Conservation (phyloP, 2,797 vertebrate genomes). For the Neosilurus hyrtlii region DNA sequence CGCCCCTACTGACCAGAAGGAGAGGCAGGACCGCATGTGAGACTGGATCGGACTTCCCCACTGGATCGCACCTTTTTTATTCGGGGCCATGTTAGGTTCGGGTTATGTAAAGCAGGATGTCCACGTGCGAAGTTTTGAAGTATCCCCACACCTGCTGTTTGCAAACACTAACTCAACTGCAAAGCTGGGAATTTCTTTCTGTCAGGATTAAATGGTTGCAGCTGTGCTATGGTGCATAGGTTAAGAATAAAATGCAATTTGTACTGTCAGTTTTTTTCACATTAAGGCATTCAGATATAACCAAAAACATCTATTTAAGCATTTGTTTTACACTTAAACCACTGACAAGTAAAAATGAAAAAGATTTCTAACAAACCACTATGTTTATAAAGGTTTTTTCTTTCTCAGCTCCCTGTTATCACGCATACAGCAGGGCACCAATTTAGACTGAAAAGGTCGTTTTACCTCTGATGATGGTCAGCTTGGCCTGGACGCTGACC, state of each 20-base stretch:
- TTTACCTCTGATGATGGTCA: slow-evolving; percentile 96
- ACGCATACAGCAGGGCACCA: background rate
- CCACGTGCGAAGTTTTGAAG: slow-evolving; percentile 16
- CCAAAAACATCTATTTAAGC: background rate
- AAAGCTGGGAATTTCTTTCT: background rate
- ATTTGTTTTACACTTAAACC: background rate
- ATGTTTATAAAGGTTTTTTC: background rate
- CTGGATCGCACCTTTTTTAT: slow-evolving; percentile 3
- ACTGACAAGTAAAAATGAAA: background rate
- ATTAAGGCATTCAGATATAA: background rate
- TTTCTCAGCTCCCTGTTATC: background rate
- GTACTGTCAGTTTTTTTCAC: background rate
- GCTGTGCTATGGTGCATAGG: background rate
- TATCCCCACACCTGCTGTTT: slow-evolving; percentile 31
- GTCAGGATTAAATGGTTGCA: slow-evolving; percentile 18
- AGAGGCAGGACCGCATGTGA: background rate
- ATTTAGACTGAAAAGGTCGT: background rate
- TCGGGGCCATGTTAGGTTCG: background rate
- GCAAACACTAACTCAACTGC: background rate
- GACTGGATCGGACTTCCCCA: background rate
- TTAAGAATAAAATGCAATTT: background rate
- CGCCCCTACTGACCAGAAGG: slow-evolving; percentile 27
- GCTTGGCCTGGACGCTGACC: slow-evolving; percentile 88
- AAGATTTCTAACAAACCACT: background rate
- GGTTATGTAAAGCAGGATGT: slow-evolving; percentile 11